A percentile compares a stretch with the other conserved stretches of the same genome.
phyloP scores from a whole-genome alignment of 2,888 invertebrate species.

The Synergus laeviventris region DNA sequence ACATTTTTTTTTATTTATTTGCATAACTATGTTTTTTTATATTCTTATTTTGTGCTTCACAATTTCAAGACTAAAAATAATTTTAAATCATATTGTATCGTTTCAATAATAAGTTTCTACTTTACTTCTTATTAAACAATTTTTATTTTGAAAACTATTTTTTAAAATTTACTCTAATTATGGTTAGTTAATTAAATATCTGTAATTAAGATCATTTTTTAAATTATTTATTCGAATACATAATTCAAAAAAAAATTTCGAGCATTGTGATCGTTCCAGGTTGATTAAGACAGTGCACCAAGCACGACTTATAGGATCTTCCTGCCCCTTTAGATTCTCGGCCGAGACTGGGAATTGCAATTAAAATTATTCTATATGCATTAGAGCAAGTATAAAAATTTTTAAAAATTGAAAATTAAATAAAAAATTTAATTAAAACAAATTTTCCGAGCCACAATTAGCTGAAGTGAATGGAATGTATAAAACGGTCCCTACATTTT shows the following conservation, averaged over 20 bases:
- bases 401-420: too few relatives aligned
- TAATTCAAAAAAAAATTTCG: not conserved
- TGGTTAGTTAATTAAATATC: too few relatives aligned
- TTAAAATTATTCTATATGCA: not conserved
- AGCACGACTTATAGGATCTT: slow-evolving; percentile 1
- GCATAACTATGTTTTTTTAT: not conserved
- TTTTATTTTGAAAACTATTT: too few relatives aligned
- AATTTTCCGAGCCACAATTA: too few relatives aligned
- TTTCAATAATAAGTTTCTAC: too few relatives aligned
- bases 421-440: too few relatives aligned
- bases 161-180: not conserved
- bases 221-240: not conserved
- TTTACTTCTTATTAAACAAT: too few relatives aligned
- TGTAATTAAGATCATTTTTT: not conserved
- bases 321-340: not conserved
- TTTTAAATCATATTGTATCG: too few relatives aligned
- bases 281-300: not conserved
- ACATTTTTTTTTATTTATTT: not conserved
- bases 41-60: not conserved
- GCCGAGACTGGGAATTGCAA: slow-evolving; percentile 15
- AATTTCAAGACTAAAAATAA: too few relatives aligned
- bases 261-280: not conserved
- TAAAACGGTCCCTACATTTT: too few relatives aligned
- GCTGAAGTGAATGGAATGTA: too few relatives aligned
- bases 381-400: too few relatives aligned